Evolutionary conservation across 1,140 invertebrate species (phyloP).

Genomic region (Drosophila pseudoananassae): DNA sequence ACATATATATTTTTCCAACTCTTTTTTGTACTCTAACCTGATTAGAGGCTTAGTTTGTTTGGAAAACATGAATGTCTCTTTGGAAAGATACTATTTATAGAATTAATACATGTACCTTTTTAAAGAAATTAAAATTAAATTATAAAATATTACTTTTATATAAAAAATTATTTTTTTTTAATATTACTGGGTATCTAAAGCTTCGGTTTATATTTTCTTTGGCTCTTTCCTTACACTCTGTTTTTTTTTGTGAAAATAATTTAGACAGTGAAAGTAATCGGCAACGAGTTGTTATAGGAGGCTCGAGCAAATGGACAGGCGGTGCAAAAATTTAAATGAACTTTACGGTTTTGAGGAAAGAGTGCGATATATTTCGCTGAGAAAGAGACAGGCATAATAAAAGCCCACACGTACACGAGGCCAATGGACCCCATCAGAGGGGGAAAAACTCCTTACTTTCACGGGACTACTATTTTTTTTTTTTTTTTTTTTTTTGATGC

Average conservation of each 20-base stretch:
- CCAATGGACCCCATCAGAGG: conserved; percentile 18
- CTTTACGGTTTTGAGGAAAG: conserved; percentile 11
- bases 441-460: background rate
- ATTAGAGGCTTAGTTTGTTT: background rate
- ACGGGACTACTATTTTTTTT: background rate
- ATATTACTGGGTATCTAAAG: background rate
- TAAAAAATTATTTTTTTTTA: background rate
- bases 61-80: background rate
- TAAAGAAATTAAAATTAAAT: too few species aligned
- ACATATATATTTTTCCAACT: conserved; percentile 14
- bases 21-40: conserved; percentile 19
- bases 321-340: conserved; percentile 51
- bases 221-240: background rate
- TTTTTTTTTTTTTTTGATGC: background rate
- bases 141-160: too few species aligned
- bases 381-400: background rate
- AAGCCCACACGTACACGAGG: conserved; percentile 50
- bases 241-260: conserved; percentile 55
- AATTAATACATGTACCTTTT: background rate
- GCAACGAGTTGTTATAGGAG: conserved; percentile 42
- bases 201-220: background rate
- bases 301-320: conserved; percentile 22
- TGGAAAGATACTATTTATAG: too few species aligned
- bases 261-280: conserved; percentile 79
- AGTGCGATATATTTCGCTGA: background rate